Conservation (phyloP, 1,140 invertebrate genomes). For the Harpegnathos saltator region DNA sequence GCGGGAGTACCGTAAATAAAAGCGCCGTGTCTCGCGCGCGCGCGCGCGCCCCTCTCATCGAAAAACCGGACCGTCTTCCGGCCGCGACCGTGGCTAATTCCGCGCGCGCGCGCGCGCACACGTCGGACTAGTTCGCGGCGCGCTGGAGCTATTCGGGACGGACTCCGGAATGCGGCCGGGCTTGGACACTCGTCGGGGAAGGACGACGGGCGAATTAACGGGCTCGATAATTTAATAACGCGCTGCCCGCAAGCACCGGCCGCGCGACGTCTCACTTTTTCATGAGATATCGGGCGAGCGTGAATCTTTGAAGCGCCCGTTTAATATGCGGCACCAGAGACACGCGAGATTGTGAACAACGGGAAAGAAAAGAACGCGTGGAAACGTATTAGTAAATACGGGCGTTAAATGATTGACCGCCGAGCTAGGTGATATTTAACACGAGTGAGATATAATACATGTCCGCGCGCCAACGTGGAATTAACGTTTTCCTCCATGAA, state of each 20-base stretch:
- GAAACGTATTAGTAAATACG: too few species aligned
- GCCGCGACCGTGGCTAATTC: conserved; percentile 14
- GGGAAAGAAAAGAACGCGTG: not conserved
- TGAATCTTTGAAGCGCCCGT: not conserved
- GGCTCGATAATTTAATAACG: not conserved
- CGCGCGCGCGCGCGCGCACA: too few species aligned
- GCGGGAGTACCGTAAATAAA: conserved; percentile 30
- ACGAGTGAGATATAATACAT: too few species aligned
- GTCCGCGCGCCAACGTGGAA: too few species aligned
- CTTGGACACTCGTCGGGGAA: not conserved
- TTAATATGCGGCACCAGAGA: not conserved
- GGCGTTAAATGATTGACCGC: too few species aligned
- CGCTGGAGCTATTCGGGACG: not conserved
- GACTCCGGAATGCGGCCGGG: not conserved
- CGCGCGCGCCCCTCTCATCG: too few species aligned
- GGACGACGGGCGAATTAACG: not conserved
- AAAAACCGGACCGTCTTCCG: conserved; percentile 15
- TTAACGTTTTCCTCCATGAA: too few species aligned
- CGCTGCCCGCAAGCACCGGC: too few species aligned
- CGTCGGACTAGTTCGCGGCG: not conserved
- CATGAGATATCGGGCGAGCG: not conserved
- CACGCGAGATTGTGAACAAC: not conserved
- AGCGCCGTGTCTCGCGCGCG: not conserved
- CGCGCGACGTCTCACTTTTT: not conserved
- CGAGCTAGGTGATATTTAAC: too few species aligned